Conservation (phyloP, 2,113 vertebrate genomes). For the Capricornis sumatraensis region DNA sequence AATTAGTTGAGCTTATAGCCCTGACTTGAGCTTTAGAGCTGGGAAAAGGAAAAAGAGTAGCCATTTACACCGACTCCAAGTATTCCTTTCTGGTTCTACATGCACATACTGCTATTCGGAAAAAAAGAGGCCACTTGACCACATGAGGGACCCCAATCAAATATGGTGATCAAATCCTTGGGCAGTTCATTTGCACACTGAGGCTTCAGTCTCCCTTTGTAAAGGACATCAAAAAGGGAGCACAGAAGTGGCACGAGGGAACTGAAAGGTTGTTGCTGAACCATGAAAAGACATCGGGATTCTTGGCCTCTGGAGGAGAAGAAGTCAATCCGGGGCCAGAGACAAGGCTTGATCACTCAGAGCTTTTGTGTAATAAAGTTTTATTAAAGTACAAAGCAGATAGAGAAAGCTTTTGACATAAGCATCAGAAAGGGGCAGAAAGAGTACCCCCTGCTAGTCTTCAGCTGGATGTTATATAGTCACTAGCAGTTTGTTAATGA, state of each 20-base stretch:
- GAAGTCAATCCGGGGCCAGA: no score
- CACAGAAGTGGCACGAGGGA: not conserved
- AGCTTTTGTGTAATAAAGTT: no score
- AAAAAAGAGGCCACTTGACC: not conserved
- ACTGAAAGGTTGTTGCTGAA: no score
- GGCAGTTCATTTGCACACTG: not conserved
- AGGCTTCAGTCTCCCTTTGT: not conserved
- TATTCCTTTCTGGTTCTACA: not conserved
- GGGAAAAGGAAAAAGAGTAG: not conserved
- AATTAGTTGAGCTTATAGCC: not conserved
- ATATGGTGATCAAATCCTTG: not conserved
- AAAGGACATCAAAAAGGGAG: not conserved
- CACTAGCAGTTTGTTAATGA: no score
- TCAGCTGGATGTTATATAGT: no score
- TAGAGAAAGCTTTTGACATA: no score
- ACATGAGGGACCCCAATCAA: not conserved
- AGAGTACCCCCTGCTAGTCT: no score
- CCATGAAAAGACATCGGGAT: fast-evolving
- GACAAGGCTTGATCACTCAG: no score
- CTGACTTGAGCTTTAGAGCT: not conserved
- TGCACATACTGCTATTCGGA: not conserved
- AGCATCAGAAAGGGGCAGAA: no score
- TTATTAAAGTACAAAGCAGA: no score
- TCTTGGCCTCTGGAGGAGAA: no score
- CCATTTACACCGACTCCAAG: not conserved